Base-by-base conservation (phyloP, 2,113 vertebrate species). In the Microcebus murinus region DNA sequence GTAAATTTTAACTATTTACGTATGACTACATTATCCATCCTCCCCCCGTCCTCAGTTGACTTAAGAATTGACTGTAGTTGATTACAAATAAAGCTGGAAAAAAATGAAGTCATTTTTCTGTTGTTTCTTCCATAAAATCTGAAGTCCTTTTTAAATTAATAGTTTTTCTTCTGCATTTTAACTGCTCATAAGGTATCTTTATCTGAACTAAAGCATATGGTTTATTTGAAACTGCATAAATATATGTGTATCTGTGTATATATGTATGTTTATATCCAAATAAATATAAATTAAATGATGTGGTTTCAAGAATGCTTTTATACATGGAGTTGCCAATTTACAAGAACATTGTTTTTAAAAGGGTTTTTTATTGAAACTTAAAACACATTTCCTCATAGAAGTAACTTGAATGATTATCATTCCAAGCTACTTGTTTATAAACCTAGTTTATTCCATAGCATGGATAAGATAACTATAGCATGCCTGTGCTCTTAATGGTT, bases 261-360 rank as follows among this genome's bases (percentile, higher is more conserved):
- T 59, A 15, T 80, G 3, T 87, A n/a, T 95, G 15, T 92, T 73
- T 71, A 61, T 90, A 29, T 91, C 18, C 80, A 96, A 68, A 55
- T 87, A 36, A 84, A 63, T 87, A 50, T 74, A 96, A 88, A 55
- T 36, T 71, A 61, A 94, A 34, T 76, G 25, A n/a, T 76, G 0
- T 27, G 86, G 27, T 96, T 97, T 93, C 29, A 88, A 36, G 23
- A 80, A 67, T 93, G 71, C 85, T 86, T 92, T 96, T 83, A 84
- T 90, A 63, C 34, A 6, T 90, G 6, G 15, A 34, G 13, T 89
- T 95, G 31, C 55, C 23, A 79, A 4, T 52, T 80, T 94, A 52
- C 21, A 71, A 71, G 36, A 20, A 90, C 25, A 18, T 80, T 93
- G 2, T 88, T 86, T 39, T 15, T 82, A 67, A 93, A 94, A 91